phyloP scores from a whole-genome alignment of 2,797 vertebrate genomes.

The Cynodonichthys magdalenae region DNA sequence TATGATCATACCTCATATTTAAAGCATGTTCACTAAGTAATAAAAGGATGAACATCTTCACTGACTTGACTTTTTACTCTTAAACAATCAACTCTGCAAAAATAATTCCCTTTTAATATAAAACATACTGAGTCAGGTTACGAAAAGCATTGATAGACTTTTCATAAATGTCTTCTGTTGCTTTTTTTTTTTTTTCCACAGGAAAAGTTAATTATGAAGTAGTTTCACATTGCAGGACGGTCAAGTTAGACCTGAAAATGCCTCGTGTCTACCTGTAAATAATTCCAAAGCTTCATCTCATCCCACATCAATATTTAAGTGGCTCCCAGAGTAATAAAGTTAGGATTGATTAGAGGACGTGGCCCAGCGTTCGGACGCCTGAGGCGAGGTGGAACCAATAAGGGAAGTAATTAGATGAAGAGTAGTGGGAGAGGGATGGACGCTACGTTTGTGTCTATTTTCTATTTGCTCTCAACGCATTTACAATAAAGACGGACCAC shows the following conservation, averaged over 20 bases:
- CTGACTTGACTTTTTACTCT: not conserved
- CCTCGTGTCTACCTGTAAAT: constrained; percentile 58
- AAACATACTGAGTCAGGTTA: too few relatives aligned
- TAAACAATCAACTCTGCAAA: not conserved
- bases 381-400: constrained; percentile 67
- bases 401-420: constrained; percentile 59
- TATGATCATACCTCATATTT: too few relatives aligned
- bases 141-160: not conserved
- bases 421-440: constrained; percentile 18
- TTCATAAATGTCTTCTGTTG: not conserved
- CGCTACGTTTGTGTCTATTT: constrained; percentile 18
- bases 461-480: constrained; percentile 27
- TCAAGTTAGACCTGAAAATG: constrained; percentile 10
- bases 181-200: not conserved
- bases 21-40: too few relatives aligned
- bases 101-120: too few relatives aligned
- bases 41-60: too few relatives aligned
- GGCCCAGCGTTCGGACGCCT: constrained; percentile 48
- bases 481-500: constrained; percentile 27
- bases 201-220: not conserved
- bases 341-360: constrained; percentile 67
- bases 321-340: constrained; percentile 67
- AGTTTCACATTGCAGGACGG: constrained; percentile 2
- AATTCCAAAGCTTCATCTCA: constrained; percentile 51
- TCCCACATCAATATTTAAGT: constrained; percentile 71